Conservation (phyloP, 2,113 vertebrate genomes). For the Tautogolabrus adspersus region DNA sequence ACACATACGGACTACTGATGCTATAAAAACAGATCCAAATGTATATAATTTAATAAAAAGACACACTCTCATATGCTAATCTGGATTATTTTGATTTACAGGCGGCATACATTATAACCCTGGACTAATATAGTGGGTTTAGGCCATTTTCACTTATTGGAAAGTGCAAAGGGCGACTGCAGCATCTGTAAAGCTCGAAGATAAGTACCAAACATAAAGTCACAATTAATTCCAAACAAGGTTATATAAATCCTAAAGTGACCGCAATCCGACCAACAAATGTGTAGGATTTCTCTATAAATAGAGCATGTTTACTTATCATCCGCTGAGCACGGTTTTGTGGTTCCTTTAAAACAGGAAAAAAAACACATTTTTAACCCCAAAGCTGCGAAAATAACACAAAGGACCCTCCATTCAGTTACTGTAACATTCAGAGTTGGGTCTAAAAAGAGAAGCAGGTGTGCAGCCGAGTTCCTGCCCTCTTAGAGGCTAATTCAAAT, state of each 20-base stretch:
- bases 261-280: slow-evolving; percentile 60
- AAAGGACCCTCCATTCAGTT: slow-evolving; percentile 49
- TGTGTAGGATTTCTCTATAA: slow-evolving; percentile 56
- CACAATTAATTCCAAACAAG: slow-evolving; percentile 71
- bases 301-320: slow-evolving; percentile 59
- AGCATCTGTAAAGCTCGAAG: slow-evolving; percentile 56
- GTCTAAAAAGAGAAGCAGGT: slow-evolving; percentile 68
- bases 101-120: slow-evolving; percentile 33
- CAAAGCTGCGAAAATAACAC: slow-evolving; percentile 46
- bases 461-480: slow-evolving; percentile 49
- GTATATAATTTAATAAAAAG: slow-evolving; percentile 39
- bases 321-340: slow-evolving; percentile 45
- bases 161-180: slow-evolving; percentile 36
- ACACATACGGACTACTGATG: slow-evolving; percentile 43
- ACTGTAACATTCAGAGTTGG: slow-evolving; percentile 27
- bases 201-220: slow-evolving; percentile 61
- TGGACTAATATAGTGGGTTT: slow-evolving; percentile 38
- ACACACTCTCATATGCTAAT: slow-evolving; percentile 29
- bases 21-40: slow-evolving; percentile 37
- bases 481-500: slow-evolving; percentile 73
- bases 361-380: slow-evolving; percentile 20
- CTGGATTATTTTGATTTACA: slow-evolving; percentile 54
- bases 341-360: slow-evolving; percentile 25
- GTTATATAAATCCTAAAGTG: slow-evolving; percentile 66
- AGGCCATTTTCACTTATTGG: slow-evolving; percentile 54